Conservation (phyloP, 2,888 invertebrate species). For the Lithophane socia region DNA sequence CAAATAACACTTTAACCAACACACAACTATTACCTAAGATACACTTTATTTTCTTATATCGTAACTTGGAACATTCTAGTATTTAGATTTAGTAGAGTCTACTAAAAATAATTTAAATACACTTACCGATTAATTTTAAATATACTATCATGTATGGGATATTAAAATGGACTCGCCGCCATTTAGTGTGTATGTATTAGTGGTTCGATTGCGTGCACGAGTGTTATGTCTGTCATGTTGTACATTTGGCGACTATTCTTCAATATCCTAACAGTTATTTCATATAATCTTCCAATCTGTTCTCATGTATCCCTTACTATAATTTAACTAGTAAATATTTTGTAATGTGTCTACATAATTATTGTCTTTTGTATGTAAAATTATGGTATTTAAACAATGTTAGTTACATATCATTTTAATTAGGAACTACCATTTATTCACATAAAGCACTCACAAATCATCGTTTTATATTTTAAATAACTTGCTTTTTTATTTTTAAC, state of each 20-base stretch:
- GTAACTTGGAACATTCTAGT: slow-evolving; percentile 62
- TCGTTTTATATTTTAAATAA: slow-evolving; percentile 39
- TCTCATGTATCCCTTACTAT: slow-evolving; percentile 55
- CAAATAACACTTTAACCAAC: slow-evolving; percentile 13
- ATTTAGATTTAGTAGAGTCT: slow-evolving; percentile 50
- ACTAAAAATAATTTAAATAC: slow-evolving; percentile 49
- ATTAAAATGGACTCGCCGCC: slow-evolving; percentile 33
- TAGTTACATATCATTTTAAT: slow-evolving; percentile 85
- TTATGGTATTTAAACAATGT: slow-evolving; percentile 69
- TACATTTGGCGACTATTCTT: slow-evolving; percentile 39
- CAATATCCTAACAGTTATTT: slow-evolving; percentile 51
- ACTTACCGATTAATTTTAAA: slow-evolving; percentile 46
- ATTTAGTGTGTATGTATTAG: slow-evolving; percentile 32
- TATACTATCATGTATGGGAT: slow-evolving; percentile 34
- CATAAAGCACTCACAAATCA: slow-evolving; percentile 46
- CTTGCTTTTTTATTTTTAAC: slow-evolving; percentile 41
- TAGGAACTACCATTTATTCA: slow-evolving; percentile 72
- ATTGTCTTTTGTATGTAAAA: slow-evolving; percentile 62
- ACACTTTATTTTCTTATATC: slow-evolving; percentile 49
- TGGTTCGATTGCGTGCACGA: slow-evolving; percentile 17
- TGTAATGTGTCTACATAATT: slow-evolving; percentile 62
- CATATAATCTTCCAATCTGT: slow-evolving; percentile 58
- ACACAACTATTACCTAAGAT: slow-evolving; percentile 25
- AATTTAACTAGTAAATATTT: slow-evolving; percentile 68
- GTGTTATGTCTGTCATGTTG: slow-evolving; percentile 13